phyloP scores from a whole-genome alignment of 2,113 vertebrate species.

The Halcyon malimbica region DNA sequence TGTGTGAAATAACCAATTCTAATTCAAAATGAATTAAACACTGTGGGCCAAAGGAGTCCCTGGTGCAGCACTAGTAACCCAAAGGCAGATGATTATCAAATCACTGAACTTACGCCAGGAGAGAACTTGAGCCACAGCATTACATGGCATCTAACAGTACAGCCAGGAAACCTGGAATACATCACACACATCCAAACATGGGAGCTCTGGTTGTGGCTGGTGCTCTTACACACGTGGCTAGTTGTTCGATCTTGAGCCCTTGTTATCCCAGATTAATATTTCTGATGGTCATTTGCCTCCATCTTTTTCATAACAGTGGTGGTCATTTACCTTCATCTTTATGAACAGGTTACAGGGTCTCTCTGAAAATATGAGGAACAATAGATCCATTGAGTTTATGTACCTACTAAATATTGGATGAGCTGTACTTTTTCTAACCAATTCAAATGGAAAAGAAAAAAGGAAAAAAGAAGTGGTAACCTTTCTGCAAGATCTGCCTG shows the following conservation, averaged over 20 bases:
- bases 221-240: background rate
- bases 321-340: background rate
- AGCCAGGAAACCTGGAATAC: background rate
- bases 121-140: background rate
- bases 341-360: background rate
- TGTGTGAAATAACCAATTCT: constrained; percentile 25
- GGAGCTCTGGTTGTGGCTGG: background rate
- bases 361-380: background rate
- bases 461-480: background rate
- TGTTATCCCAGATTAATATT: background rate
- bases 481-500: background rate
- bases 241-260: background rate
- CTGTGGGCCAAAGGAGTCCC: background rate
- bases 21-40: constrained; percentile 17
- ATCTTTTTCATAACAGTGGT: background rate
- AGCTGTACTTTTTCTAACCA: background rate
- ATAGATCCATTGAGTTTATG: background rate
- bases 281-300: background rate
- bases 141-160: background rate
- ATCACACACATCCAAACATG: background rate
- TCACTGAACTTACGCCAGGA: background rate
- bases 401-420: background rate
- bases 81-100: background rate
- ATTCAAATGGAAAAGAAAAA: background rate
- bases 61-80: background rate